Conservation (phyloP, 92 coral and sea anemone species). For the Siderastrea siderea region DNA sequence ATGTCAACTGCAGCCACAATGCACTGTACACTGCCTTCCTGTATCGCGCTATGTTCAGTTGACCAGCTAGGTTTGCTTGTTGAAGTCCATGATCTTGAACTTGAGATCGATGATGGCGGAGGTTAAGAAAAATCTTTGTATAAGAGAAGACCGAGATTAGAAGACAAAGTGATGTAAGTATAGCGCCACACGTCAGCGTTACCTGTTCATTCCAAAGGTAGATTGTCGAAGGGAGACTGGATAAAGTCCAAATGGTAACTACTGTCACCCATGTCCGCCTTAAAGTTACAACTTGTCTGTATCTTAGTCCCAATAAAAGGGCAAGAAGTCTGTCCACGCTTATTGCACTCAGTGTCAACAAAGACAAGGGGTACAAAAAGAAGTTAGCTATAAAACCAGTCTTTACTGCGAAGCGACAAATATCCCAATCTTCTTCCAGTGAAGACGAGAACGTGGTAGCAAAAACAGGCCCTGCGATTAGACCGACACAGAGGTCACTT, state of each 20-base stretch:
- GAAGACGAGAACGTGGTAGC: neutral
- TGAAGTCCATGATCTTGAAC: neutral
- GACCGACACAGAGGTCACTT: slow-evolving; percentile 1
- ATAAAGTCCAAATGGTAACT: neutral
- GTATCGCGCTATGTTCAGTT: slow-evolving; percentile 23
- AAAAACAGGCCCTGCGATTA: neutral
- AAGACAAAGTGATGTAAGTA: neutral
- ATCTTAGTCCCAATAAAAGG: neutral
- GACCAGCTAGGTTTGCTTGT: neutral
- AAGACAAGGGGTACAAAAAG: neutral
- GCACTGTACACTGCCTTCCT: slow-evolving; percentile 17
- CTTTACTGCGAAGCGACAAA: neutral
- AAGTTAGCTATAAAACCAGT: neutral
- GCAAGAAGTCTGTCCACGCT: slow-evolving; percentile 38
- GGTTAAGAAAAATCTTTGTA: neutral
- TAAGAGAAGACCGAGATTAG: neutral
- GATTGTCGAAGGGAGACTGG: neutral
- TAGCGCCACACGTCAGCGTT: neutral
- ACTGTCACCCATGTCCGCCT: neutral
- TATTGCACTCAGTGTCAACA: slow-evolving; percentile 10
- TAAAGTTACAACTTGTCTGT: slow-evolving; percentile 15
- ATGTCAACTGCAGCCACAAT: slow-evolving; percentile 1
- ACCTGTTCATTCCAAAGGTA: neutral
- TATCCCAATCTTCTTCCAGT: neutral
- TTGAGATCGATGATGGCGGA: neutral